Evolutionary conservation across 2,797 vertebrate genomes (phyloP).

Genomic region (Pteropus rufus): DNA sequence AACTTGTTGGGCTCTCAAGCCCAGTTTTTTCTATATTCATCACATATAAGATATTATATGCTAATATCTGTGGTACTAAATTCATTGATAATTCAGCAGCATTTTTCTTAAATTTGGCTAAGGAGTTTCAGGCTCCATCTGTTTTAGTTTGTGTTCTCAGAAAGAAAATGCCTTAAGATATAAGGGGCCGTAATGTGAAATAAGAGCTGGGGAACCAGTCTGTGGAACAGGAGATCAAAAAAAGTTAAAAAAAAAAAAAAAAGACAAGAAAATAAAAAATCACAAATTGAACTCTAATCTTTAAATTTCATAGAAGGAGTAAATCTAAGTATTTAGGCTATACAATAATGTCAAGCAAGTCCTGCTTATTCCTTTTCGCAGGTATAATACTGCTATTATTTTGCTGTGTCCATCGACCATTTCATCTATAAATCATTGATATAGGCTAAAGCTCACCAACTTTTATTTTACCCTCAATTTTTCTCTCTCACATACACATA

Average conservation of each 20-base stretch:
- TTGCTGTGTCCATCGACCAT: not conserved
- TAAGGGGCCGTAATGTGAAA: not conserved
- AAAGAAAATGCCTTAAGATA: not conserved
- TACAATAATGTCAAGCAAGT: not conserved
- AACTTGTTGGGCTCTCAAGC: not conserved
- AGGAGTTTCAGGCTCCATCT: not conserved
- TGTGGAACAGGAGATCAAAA: not conserved
- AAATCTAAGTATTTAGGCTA: not conserved
- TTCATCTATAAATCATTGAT: not conserved
- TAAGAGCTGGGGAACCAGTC: not conserved
- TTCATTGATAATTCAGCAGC: not conserved
- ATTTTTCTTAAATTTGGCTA: not conserved
- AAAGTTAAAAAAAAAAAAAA: not conserved
- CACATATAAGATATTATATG: constrained; percentile 4
- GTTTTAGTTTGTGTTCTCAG: not conserved
- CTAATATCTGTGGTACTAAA: not conserved
- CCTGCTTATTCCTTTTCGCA: not conserved
- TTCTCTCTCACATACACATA: not conserved
- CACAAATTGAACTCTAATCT: not conserved
- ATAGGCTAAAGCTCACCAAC: not conserved
- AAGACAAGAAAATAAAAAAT: not conserved
- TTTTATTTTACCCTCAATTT: not conserved
- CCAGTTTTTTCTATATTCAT: not conserved
- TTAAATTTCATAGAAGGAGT: not conserved
- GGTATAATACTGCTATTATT: not conserved